These are phyloP conservation scores for Marmota monax DNA, from an alignment of 2,113 vertebrate genomes.

Conservation along the genomic window DNA sequence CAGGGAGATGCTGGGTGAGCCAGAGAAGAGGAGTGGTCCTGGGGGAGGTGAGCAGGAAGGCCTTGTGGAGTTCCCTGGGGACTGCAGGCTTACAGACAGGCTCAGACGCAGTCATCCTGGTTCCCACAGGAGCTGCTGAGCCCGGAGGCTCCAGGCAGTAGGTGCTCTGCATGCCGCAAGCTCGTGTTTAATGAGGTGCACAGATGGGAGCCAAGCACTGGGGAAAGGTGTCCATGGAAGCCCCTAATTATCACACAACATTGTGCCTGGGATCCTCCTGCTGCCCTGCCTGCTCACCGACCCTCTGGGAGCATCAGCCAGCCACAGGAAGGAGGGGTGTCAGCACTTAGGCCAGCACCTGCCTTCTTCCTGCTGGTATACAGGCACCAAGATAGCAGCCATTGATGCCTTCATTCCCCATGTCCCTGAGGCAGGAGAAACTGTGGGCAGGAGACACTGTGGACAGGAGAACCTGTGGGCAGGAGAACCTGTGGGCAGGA, in stretches of 20 bases:
- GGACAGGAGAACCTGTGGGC: no score
- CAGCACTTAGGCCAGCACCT: not conserved
- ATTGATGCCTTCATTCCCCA: accelerated
- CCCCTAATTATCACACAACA: not conserved
- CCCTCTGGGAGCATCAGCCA: not conserved
- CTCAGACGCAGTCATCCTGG: not conserved
- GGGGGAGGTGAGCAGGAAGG: accelerated
- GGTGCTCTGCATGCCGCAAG: accelerated
- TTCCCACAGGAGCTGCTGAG: not conserved
- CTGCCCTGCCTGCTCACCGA: not conserved
- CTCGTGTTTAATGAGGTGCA: not conserved
- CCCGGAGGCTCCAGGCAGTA: accelerated
- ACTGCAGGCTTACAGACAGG: not conserved
- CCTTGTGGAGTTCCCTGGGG: accelerated
- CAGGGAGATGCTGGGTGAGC: not conserved
- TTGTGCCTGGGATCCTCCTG: not conserved
- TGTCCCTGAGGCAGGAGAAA: accelerated
- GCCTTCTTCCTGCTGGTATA: no score
- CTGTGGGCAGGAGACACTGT: no score
- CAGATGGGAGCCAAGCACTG: no score
- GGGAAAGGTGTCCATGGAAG: accelerated
- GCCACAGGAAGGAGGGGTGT: accelerated
- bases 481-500: no score
- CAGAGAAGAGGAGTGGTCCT: accelerated
- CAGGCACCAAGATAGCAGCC: not conserved